Evolutionary conservation across 2,888 invertebrate genomes (phyloP), one percentile per base, ranked within the genome.

Genomic region (Sericinus montela): DNA sequence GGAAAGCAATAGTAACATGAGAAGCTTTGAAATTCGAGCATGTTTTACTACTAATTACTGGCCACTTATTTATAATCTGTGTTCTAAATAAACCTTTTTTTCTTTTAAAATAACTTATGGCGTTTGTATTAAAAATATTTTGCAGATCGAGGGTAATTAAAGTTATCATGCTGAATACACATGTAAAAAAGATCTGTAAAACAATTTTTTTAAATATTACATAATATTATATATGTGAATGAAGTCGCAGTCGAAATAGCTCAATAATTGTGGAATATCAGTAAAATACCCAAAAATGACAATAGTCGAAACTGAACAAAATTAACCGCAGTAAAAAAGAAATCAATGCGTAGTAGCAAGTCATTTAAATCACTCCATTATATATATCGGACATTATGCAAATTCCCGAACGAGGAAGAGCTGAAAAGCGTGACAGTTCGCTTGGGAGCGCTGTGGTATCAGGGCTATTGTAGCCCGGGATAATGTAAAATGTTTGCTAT

Each of bases 401-500:
- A 73, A 80, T 80, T 63, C 63, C 58, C 54, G 54, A 53, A 58
- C 62, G 58, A 70, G 73, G 72, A 71, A 75, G 72, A 68, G 64
- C 65, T 69, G 53, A 65, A 70, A 72, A 78, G 76, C 83, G 82
- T 81, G 84, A 82, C 83, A 75, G 67, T 55, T 61, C 56, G 67
- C 65, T 66, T 74, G 75, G 72, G 72, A 78, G 75, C 72, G 69
- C 62, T 56, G 45, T 53, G 60, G 57, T 60, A 62, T 65, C 65
- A 64, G 62, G 65, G 67, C 68, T 67, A 70, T 72, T 74, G 75
- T 69, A 70, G 71, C 63, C 68, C 67, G 78, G 83, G 76, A 80
- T 81, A 82, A 82, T 85, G 82, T 80, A 66, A 78, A 75, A 72
- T 72, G 76, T 69, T 67, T 66, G 69, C 72, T 69, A 67, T 66